Base-by-base conservation (phyloP, 2,888 invertebrate genomes). In the Caenorhabditis panamensis region DNA sequence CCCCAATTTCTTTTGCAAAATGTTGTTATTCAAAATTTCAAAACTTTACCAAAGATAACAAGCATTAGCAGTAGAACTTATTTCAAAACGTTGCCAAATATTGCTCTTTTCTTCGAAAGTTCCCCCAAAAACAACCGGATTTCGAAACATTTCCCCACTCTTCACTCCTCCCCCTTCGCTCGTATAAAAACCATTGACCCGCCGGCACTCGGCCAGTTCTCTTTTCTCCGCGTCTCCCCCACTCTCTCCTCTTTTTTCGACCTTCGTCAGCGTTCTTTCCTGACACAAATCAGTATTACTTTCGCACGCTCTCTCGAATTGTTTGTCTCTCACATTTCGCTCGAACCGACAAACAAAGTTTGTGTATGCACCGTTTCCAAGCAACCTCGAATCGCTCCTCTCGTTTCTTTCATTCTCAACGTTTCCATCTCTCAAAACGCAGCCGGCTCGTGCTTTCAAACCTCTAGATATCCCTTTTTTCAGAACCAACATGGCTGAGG, bases 71-170 rank as follows among this genome's bases (percentile, higher is more conserved):
- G 31, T 8, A 5, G n/a, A n/a, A n/a, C n/a, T n/a, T n/a, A 44
- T 69, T 59, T 37, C 53, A 54, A 56, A 54, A 72, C 2, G 1
- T 63, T 72, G 5, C 56, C 31, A 24, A 56, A 56, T 18, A 37
- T 49, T 72, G 63, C 56, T 72, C 44, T 24, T 24, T 61, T 56
- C 31, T 63, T 44, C 49, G 16, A 41, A 41, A 41, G 13, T 36
- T 36, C n/a, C 28, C 36, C 28, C 16, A 24, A 16, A 41, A 54
- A 56, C 62, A 51, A n/a, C 18, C 20, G 3, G 41, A 41, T 63
- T 71, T 78, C 69, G 72, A 72, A 63, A 72, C 24, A 64, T 72
- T 72, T 51, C 69, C 37, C 37, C 58, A 59, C 49, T 56, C n/a
- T 8, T 18, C 18, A 37, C 59, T 54, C 66, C 31, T 41, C 58